Conservation (phyloP, 2,113 vertebrate genomes). For the Rallus limicola region DNA sequence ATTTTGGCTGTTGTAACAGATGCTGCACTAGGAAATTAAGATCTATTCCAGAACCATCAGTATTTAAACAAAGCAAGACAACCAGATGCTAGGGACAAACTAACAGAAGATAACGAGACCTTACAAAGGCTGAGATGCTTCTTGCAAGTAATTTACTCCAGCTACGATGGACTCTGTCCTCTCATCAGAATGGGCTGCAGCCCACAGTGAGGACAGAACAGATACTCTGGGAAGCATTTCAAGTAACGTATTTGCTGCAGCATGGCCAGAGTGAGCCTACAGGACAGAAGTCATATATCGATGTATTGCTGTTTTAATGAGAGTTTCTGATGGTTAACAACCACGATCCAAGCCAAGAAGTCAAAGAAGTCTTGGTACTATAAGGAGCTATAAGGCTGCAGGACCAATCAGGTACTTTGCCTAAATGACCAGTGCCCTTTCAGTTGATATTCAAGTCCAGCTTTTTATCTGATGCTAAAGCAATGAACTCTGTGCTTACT, state of each 20-base stretch:
- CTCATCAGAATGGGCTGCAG: neutral
- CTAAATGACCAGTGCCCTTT: neutral
- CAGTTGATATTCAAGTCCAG: neutral
- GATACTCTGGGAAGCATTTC: neutral
- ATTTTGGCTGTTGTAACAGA: neutral
- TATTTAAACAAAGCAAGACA: neutral
- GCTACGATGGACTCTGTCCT: neutral
- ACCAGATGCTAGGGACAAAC: neutral
- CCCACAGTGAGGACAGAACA: neutral
- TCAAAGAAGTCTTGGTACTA: neutral
- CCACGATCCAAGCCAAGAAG: neutral
- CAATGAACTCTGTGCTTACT: neutral
- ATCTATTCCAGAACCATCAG: neutral
- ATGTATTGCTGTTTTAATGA: neutral
- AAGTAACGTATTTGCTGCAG: neutral
- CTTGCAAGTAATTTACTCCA: neutral
- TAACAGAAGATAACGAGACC: neutral
- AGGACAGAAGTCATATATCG: neutral
- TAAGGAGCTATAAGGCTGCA: neutral
- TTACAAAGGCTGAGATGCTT: rapidly evolving
- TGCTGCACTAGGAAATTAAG: neutral
- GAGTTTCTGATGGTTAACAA: neutral
- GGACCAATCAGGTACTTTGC: neutral
- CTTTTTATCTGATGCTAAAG: neutral
- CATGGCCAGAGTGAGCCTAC: neutral